Conservation (phyloP, 1,140 invertebrate genomes). For the Ceratitis capitata region DNA sequence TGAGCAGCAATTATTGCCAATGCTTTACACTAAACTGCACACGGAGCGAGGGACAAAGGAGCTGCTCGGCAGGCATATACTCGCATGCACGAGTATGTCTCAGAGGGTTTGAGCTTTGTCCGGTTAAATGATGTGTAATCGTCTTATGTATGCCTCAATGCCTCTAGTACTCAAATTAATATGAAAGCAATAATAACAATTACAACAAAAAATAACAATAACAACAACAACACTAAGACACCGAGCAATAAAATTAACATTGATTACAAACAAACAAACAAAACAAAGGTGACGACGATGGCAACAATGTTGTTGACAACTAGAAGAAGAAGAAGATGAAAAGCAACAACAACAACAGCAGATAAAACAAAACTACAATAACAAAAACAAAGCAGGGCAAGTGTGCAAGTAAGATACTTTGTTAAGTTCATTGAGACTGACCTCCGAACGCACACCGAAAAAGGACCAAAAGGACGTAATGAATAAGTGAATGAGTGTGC, state of each 20-base stretch:
- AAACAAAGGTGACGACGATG: conserved; percentile 28
- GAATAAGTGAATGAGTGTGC: not conserved
- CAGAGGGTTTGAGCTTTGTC: not conserved
- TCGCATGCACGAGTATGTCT: too few species aligned
- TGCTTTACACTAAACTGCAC: conserved; percentile 17
- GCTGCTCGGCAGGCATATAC: too few species aligned
- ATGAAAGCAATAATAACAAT: conserved; percentile 46
- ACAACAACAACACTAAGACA: too few species aligned
- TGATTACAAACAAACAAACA: conserved; percentile 34
- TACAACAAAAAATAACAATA: not conserved
- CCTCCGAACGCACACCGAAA: too few species aligned
- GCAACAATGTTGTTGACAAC: conserved; percentile 23
- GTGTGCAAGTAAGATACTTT: conserved; percentile 20
- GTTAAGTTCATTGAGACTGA: conserved; percentile 32
- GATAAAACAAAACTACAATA: not conserved
- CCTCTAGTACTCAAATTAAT: conserved; percentile 64
- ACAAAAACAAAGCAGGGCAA: not conserved
- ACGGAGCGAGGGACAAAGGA: not conserved
- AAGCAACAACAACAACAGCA: not conserved
- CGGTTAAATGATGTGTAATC: conserved; percentile 65
- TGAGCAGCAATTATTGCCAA: conserved; percentile 14
- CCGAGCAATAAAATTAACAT: too few species aligned
- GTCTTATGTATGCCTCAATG: conserved; percentile 65
- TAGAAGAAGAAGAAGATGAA: too few species aligned
- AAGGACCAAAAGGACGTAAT: conserved; percentile 1